phyloP scores from a whole-genome alignment of 1,140 invertebrate species.

The Maconellicoccus hirsutus region DNA sequence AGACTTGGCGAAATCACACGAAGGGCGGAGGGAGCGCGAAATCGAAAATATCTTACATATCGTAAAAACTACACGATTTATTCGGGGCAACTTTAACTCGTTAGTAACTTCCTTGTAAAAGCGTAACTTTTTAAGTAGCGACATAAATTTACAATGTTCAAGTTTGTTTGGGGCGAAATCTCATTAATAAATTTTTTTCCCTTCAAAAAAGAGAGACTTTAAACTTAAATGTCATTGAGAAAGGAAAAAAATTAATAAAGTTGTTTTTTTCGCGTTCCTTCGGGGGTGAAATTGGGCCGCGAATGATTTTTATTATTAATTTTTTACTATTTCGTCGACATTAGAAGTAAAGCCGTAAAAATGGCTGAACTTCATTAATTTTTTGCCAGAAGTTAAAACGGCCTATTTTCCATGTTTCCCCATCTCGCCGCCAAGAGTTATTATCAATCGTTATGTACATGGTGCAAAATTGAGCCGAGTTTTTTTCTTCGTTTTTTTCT shows the following conservation, averaged over 20 bases:
- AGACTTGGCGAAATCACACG: too few relatives aligned
- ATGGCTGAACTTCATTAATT: not conserved
- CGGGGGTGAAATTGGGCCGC: not conserved
- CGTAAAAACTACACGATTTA: not conserved
- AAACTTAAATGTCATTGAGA: not conserved
- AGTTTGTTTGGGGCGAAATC: not conserved
- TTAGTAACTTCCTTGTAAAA: constrained; percentile 6
- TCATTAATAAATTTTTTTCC: constrained; percentile 6
- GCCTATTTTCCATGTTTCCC: not conserved
- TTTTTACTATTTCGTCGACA: not conserved
- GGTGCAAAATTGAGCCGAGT: too few relatives aligned
- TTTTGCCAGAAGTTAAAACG: not conserved
- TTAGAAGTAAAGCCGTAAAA: not conserved
- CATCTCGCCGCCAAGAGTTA: not conserved
- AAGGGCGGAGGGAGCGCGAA: too few relatives aligned
- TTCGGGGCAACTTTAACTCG: not conserved
- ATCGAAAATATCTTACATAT: constrained; percentile 1
- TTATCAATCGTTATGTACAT: not conserved
- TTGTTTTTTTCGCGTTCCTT: not conserved
- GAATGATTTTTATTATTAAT: not conserved
- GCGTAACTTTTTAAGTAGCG: constrained; percentile 3
- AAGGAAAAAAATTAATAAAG: not conserved
- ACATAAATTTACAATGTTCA: constrained; percentile 6
- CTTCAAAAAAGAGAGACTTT: too few relatives aligned
- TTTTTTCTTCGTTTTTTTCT: too few relatives aligned